Evolutionary conservation across 2,888 invertebrate species (phyloP).

Genomic region (Anodontia alba): DNA sequence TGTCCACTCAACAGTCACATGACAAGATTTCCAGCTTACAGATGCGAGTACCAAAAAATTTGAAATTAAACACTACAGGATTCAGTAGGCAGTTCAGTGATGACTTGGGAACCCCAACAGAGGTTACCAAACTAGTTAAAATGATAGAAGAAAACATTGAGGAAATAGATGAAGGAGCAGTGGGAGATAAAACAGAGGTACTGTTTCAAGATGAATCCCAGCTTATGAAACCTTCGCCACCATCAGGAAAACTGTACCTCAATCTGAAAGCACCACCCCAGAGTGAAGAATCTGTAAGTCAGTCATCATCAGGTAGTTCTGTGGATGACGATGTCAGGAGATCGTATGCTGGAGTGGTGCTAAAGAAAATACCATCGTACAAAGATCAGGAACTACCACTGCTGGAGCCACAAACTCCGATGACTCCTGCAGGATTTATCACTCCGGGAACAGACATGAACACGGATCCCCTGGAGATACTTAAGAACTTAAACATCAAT

Average conservation of each 20-base stretch:
- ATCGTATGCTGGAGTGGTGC: conserved; percentile 68
- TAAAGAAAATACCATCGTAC: conserved; percentile 59
- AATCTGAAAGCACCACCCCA: conserved; percentile 51
- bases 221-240: conserved; percentile 47
- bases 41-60: conserved; percentile 3
- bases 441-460: conserved; percentile 75
- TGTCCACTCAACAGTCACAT: conserved; percentile 11
- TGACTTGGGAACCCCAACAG: conserved; percentile 78
- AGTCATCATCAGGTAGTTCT: conserved; percentile 60
- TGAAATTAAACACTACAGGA: conserved; percentile 71
- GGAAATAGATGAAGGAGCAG: conserved; percentile 64
- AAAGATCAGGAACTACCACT: conserved; percentile 57
- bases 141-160: conserved; percentile 79
- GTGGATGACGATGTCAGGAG: conserved; percentile 52
- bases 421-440: conserved; percentile 77
- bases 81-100: conserved; percentile 80
- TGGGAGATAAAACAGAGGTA: conserved; percentile 16
- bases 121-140: conserved; percentile 75
- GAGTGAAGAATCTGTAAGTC: conserved; percentile 37
- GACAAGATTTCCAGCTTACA: conserved; percentile 9
- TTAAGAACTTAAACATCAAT: conserved; percentile 80
- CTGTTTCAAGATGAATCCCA: conserved; percentile 33
- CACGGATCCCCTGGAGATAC: conserved; percentile 79
- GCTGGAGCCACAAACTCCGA: conserved; percentile 76
- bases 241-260: conserved; percentile 60